Evolutionary conservation across 1,140 invertebrate species (phyloP).

Genomic region (Nebria ingens): DNA sequence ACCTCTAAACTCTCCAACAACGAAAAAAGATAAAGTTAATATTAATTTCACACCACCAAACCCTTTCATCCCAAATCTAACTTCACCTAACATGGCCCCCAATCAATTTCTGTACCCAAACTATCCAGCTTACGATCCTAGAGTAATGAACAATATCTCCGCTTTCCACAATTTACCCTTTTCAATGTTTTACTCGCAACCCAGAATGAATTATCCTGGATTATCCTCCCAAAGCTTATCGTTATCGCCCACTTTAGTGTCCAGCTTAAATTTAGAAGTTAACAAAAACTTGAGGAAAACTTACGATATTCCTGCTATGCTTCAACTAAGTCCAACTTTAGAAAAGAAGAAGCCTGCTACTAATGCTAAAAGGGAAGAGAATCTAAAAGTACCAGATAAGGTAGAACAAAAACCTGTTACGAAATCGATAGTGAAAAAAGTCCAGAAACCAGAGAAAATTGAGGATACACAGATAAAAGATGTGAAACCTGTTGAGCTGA

Average conservation of each 20-base stretch:
- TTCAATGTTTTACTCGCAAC: not conserved
- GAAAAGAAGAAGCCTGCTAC: not conserved
- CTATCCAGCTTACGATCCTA: conserved; percentile 32
- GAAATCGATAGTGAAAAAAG: not conserved
- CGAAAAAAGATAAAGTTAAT: conserved; percentile 26
- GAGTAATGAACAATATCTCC: conserved; percentile 27
- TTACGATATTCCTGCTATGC: not conserved
- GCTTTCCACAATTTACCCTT: not conserved
- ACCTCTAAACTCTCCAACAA: not conserved
- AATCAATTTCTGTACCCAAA: conserved; percentile 40
- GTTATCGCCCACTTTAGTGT: conserved; percentile 18
- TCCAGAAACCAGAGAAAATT: not conserved
- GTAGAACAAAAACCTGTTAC: not conserved
- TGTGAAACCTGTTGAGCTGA: not conserved
- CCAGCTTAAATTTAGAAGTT: conserved; percentile 17
- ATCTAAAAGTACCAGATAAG: not conserved
- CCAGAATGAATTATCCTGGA: not conserved
- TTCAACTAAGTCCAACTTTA: not conserved
- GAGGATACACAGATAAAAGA: not conserved
- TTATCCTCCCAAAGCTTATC: conserved; percentile 24
- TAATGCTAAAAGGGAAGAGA: not conserved
- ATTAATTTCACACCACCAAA: conserved; percentile 35
- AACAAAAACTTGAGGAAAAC: conserved; percentile 15
- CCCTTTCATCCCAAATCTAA: conserved; percentile 41
- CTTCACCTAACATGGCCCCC: conserved; percentile 40